Conservation (phyloP, 2,113 vertebrate genomes). For the Poecilia latipinna region DNA sequence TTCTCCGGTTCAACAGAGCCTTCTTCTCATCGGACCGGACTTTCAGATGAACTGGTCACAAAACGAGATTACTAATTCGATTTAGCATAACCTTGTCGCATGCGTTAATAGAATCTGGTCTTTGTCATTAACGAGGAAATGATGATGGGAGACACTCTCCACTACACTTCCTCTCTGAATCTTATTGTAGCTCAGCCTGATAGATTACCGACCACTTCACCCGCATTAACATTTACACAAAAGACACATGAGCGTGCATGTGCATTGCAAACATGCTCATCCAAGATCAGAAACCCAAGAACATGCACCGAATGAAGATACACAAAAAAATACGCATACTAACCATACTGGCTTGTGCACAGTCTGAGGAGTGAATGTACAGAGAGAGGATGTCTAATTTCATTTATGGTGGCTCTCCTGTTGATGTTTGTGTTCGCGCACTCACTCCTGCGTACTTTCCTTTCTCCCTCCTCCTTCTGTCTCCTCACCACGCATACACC, state of each 20-base stretch:
- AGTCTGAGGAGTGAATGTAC: constrained; percentile 47
- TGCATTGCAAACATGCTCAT: constrained; percentile 22
- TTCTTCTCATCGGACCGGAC: constrained; percentile 25
- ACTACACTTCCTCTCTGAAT: constrained; percentile 22
- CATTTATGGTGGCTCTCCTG: constrained; percentile 61
- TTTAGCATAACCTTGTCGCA: constrained; percentile 61
- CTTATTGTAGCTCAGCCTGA: constrained; percentile 26
- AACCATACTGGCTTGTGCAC: constrained; percentile 58
- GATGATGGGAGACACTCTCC: constrained; percentile 39
- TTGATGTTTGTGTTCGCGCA: constrained; percentile 51
- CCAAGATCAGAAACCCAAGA: constrained; percentile 15
- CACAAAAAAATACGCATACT: constrained; percentile 24
- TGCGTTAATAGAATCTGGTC: constrained; percentile 67
- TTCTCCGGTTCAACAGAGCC: neutral
- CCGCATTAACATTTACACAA: constrained; percentile 14
- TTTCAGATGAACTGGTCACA: constrained; percentile 49
- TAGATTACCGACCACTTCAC: constrained; percentile 25
- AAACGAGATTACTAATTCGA: constrained; percentile 70
- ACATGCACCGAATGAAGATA: constrained; percentile 14
- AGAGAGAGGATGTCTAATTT: constrained; percentile 46
- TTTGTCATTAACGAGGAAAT: constrained; percentile 66
- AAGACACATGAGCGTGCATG: constrained; percentile 7
- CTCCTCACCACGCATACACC: constrained; percentile 52
- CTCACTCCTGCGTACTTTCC: constrained; percentile 30
- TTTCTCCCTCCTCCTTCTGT: constrained; percentile 15